Percentiles rank a stretch among this genome's conserved stretches.
These are phyloP conservation scores for Hydropsyche tenuis DNA, from an alignment of 1,140 invertebrate species.

Conservation along the genomic window DNA sequence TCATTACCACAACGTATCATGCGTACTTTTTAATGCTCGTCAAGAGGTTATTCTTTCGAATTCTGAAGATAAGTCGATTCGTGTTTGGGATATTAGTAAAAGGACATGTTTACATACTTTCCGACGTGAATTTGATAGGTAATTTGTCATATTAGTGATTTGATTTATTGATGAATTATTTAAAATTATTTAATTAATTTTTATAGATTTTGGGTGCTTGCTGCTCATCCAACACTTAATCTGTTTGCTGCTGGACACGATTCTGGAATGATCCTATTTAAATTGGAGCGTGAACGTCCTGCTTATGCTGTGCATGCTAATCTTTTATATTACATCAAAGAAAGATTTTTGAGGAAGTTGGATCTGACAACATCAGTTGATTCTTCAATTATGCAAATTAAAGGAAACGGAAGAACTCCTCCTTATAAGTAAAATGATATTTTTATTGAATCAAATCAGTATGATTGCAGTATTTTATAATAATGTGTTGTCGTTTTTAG, in stretches of 20 bases:
- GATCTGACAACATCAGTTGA: conserved; percentile 96
- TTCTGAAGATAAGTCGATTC: conserved; percentile 97
- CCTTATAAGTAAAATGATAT: conserved; percentile 70
- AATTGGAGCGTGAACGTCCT: conserved; percentile 93
- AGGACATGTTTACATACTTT: conserved; percentile 96
- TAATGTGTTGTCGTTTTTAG: conserved; percentile 59
- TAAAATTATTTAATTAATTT: neutral
- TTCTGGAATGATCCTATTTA: conserved; percentile 78
- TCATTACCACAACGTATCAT: conserved; percentile 99
- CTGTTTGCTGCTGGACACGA: conserved; percentile 95
- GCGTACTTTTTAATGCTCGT: conserved; percentile 95
- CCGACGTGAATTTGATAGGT: conserved; percentile 90
- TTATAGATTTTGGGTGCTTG: conserved; percentile 90
- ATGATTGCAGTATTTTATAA: no score
- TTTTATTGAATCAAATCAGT: neutral
- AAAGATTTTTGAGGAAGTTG: conserved; percentile 85
- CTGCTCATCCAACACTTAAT: conserved; percentile 87
- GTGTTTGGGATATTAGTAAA: conserved; percentile 99
- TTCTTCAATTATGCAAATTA: conserved; percentile 90
- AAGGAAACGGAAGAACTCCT: conserved; percentile 76
- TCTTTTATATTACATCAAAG: conserved; percentile 95
- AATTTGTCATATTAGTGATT: conserved; percentile 6
- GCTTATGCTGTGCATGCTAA: conserved; percentile 95
- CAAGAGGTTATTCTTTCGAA: conserved; percentile 98
- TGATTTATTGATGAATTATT: neutral